Base-by-base conservation (phyloP, 2,888 invertebrate species). In the Lucinisca nassula region DNA sequence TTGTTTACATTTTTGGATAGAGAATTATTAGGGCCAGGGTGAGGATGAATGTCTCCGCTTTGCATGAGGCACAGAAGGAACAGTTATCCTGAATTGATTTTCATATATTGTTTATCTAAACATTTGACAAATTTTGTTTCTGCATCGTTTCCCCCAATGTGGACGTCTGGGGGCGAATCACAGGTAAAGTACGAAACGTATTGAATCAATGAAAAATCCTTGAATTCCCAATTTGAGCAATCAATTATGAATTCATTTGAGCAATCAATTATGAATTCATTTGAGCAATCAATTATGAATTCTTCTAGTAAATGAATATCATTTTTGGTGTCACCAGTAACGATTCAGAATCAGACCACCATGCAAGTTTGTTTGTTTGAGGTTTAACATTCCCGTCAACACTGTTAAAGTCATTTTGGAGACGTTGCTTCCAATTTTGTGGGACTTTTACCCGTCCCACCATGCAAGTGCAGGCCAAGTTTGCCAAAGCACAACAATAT, bases 31-130 rank as follows among this genome's bases (percentile, higher is more conserved):
- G 21, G 37, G 10, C 37, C 37, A 8, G 40, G 72, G 21, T 24
- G 24, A n/a, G 72, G 72, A 37, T 72, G 72, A 72, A 73, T 40
- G 40, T 73, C 73, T 17, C 73, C 38, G 24, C 73, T 73, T n/a
- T 73, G 73, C 38, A 27, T 37, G 12, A 40, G 0, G n/a, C 40
- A 37, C 14, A 73, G 38, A 10, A 27, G 24, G 12, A 73, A n/a
- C 0, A 40, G 0, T 38, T 8, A 38, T 35, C 38, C 0, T 17
- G 24, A 14, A 17, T 12, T 61, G 8, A 30, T 30, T 61, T 27
- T 61, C 61, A 61, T 61, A 45, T 45, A 45, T 8, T 45, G 8
- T 45, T 45, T 45, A 17, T 17, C 8, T 8, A 17, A 12, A 45
- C 45, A 17, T 45, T 45, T 45, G 45, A 8, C 17, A 8, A 12